A percentile compares a stretch with the other conserved stretches of the same genome.
Conservation (phyloP, 2,888 invertebrate genomes). For the Apocheima hispidaria region DNA sequence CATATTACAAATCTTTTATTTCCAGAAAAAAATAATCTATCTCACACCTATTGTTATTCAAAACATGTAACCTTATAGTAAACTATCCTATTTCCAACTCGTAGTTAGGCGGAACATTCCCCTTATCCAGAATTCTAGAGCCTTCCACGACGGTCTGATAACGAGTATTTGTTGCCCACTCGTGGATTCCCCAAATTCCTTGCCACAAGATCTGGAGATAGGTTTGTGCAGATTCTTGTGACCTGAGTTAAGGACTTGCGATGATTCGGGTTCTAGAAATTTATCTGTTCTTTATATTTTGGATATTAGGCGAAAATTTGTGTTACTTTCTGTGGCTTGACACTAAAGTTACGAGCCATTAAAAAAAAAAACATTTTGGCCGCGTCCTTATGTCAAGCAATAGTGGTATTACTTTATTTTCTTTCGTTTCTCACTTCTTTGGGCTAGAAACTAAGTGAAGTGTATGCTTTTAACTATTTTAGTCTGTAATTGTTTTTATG, state of each 20-base stretch:
- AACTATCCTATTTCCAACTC: not conserved
- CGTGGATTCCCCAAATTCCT: constrained; percentile 44
- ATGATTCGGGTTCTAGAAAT: not conserved
- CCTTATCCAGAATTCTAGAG: constrained; percentile 12
- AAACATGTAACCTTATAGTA: constrained; percentile 9
- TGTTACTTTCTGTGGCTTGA: too few species aligned
- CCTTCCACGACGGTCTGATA: constrained; percentile 30
- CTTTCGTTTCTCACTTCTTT: too few species aligned
- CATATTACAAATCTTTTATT: too few species aligned
- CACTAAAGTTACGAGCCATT: too few species aligned
- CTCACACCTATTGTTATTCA: constrained; percentile 13
- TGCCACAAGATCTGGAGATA: constrained; percentile 37
- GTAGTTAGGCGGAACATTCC: constrained; percentile 16
- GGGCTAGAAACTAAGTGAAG: too few species aligned
- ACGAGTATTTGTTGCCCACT: constrained; percentile 39
- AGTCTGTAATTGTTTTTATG: too few species aligned
- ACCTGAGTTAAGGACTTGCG: constrained; percentile 12
- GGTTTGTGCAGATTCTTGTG: constrained; percentile 36
- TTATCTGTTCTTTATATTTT: not conserved
- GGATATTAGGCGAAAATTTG: too few species aligned
- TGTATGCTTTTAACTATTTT: too few species aligned
- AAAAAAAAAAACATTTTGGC: too few species aligned
- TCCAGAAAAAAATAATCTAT: not conserved
- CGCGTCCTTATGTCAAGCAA: too few species aligned
- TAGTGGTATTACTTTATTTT: too few species aligned